Evolutionary conservation across 1,140 invertebrate species (phyloP), one percentile per base, ranked within the genome.

Genomic region (Drosophila parabipectinata): DNA sequence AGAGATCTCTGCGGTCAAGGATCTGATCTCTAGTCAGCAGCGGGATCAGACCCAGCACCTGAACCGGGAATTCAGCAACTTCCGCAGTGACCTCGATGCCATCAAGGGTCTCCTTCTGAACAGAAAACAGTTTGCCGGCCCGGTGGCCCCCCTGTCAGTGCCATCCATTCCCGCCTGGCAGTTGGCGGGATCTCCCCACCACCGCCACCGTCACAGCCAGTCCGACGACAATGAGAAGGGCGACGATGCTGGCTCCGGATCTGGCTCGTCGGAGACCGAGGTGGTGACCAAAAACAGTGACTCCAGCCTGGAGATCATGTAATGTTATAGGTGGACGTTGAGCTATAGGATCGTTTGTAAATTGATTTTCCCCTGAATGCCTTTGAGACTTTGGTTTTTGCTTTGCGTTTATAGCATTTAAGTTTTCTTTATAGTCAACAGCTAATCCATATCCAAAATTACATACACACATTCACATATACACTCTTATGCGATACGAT

Each of bases 81-180:
- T 97, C 62, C 96, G 96, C 85, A 93, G 94, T 48, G 96, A 97
- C 90, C 93, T 97, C 64, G 93, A 95, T 68, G 95, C 95, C 74
- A 94, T 97, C 34, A 97, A 96, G 91, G 95, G 95, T 53, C 93
- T 97, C 69, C 92, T 96, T 47, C 91, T 97, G 24, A 96, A 95
- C 82, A 95, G 95, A 74, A 96, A 96, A 91, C 95, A 96, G 92
- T 96, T 96, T 88, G 95, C 96, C 14, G 92, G 93, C 0, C 92
- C 94, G 4, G 68, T 90, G 14, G 66, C 77, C 3, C 93, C 94
- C 2, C 94, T 95, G 9, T 32, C 84, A n/a, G 75, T 89, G 24
- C 95, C 95, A 8, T 96, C 95, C 1, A 96, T 96, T 66, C 96
- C 96, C 24, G 93, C 95, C 8, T 97, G 96, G 96, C 96, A 96